Conservation (phyloP, 1,140 invertebrate genomes). For the Heliconius eleuchia region DNA sequence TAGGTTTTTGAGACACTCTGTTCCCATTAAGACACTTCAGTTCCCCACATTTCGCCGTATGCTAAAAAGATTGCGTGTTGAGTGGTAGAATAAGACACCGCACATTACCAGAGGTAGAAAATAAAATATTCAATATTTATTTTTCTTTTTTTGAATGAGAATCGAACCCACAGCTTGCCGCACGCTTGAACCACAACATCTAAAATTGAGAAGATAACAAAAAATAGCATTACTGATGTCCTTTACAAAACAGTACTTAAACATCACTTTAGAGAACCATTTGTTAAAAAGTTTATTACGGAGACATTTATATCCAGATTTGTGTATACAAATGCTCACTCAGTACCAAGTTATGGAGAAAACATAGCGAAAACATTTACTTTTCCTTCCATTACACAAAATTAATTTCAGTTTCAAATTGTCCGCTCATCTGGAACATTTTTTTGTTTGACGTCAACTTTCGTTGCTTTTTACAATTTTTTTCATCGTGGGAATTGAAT, state of each 20-base stretch:
- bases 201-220: no score
- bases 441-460: constrained; percentile 38
- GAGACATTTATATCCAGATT: background rate
- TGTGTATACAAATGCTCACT: background rate
- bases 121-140: no score
- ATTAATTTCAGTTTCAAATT: constrained; percentile 38
- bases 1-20: no score
- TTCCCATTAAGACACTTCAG: no score
- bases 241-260: background rate
- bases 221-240: no score
- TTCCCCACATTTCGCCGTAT: no score
- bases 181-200: no score
- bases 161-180: no score
- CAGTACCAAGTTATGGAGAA: constrained; percentile 12
- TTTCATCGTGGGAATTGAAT: constrained; percentile 12
- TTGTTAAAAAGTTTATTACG: background rate
- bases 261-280: background rate
- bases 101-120: no score
- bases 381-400: constrained; percentile 45
- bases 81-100: no score
- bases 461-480: constrained; percentile 26
- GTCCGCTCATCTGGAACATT: constrained; percentile 41
- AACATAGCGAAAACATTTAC: constrained; percentile 42
- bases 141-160: no score
- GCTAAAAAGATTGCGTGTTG: no score